Percentiles rank a stretch among this genome's conserved stretches.
These are phyloP conservation scores for Malurus leucopterus DNA, from an alignment of 2,797 vertebrate genomes.

Conservation along the genomic window DNA sequence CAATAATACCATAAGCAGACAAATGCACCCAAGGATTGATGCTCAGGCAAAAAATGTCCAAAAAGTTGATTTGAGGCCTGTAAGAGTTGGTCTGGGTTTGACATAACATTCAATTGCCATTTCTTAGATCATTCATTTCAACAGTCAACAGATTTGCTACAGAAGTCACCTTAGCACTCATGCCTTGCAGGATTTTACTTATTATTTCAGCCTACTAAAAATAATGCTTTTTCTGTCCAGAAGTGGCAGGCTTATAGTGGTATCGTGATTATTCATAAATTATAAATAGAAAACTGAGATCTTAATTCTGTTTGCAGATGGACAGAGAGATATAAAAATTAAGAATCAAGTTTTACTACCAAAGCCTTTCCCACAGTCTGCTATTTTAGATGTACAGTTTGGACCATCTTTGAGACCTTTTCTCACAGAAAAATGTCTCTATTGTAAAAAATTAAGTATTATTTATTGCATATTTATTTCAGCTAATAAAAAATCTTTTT, in stretches of 20 bases:
- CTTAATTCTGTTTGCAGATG: neutral
- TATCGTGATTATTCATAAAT: neutral
- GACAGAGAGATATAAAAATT: neutral
- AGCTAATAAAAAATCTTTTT: neutral
- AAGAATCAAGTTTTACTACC: neutral
- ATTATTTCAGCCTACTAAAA: neutral
- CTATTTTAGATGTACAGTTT: neutral
- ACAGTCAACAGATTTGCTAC: neutral
- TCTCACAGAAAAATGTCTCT: neutral
- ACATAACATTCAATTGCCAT: neutral
- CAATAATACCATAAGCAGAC: neutral
- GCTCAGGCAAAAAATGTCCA: neutral
- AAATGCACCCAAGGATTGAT: neutral
- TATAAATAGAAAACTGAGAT: neutral
- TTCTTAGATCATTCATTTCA: neutral
- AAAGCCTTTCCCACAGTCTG: rapidly evolving
- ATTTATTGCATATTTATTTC: neutral
- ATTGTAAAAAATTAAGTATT: neutral
- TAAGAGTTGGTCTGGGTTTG: neutral
- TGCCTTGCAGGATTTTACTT: neutral
- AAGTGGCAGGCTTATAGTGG: neutral
- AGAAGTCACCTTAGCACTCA: neutral
- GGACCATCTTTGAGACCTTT: neutral
- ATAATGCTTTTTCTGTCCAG: neutral
- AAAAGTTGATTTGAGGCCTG: neutral